Evolutionary conservation across 2,888 invertebrate species (phyloP).

Genomic region (Meloe dianella): DNA sequence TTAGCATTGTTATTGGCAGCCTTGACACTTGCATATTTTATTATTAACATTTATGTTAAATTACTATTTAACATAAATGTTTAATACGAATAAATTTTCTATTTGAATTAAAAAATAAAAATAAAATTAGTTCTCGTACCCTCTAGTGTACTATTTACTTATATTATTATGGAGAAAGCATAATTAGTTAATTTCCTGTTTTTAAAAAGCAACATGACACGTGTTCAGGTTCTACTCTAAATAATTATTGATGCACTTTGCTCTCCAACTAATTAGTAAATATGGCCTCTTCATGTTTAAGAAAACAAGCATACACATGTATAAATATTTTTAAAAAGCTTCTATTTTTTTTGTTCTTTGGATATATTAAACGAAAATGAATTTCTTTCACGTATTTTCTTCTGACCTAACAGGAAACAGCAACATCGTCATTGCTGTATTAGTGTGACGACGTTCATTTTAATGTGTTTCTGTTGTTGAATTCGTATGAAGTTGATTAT

Average conservation of each 20-base stretch:
- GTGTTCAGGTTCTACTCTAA: constrained; percentile 16
- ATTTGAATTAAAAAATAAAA: background rate
- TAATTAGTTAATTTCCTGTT: constrained; percentile 19
- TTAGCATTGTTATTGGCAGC: background rate
- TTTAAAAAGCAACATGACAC: constrained; percentile 14
- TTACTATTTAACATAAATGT: constrained; percentile 4
- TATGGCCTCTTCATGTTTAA: background rate
- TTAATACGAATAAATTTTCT: constrained; percentile 1
- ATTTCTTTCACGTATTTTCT: constrained; percentile 7
- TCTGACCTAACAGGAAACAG: constrained; percentile 36
- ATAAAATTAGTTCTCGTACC: background rate
- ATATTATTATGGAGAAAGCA: background rate
- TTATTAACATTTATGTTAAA: background rate
- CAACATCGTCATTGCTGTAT: constrained; percentile 32
- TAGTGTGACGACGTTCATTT: constrained; percentile 33
- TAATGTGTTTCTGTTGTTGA: constrained; percentile 36
- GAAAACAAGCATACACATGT: constrained; percentile 5
- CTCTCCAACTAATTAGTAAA: constrained; percentile 13
- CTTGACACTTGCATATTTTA: constrained; percentile 1
- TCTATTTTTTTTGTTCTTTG: background rate
- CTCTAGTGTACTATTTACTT: background rate
- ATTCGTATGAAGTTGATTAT: constrained; percentile 33
- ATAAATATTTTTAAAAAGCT: background rate
- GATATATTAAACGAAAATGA: background rate
- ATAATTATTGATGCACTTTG: constrained; percentile 6